Evolutionary conservation across 2,797 vertebrate species (phyloP).

Genomic region (Mycteria americana): DNA sequence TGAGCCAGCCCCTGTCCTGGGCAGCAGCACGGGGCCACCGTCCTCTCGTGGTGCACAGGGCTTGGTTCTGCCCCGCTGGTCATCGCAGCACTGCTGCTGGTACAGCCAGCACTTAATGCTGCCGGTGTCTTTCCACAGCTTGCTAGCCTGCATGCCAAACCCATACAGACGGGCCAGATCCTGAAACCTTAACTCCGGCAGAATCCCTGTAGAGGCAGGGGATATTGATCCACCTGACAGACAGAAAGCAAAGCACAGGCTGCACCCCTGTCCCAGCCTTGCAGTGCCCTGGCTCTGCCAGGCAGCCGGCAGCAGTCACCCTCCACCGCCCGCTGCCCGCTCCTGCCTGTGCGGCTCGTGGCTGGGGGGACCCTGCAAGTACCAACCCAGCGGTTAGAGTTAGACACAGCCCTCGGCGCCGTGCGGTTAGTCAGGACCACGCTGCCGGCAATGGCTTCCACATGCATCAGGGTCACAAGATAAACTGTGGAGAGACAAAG

Average conservation of each 20-base stretch:
- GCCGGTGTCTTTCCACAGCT: accelerated
- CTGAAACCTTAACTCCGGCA: background rate
- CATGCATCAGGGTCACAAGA: constrained; percentile 39
- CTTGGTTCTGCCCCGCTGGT: background rate
- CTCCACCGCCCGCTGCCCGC: background rate
- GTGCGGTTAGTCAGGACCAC: constrained; percentile 17
- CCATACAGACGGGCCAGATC: accelerated
- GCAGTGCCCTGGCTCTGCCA: background rate
- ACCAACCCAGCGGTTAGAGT: background rate
- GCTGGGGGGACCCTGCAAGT: background rate
- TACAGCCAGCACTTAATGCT: background rate
- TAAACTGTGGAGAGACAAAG: constrained; percentile 27
- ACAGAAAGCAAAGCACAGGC: background rate
- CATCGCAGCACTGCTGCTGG: background rate
- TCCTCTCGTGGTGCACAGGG: background rate
- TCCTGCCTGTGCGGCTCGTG: background rate
- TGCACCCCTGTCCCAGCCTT: background rate
- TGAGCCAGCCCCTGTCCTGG: background rate
- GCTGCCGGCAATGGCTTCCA: background rate
- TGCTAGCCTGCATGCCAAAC: background rate
- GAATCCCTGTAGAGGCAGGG: background rate
- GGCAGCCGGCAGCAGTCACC: background rate
- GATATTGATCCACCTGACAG: accelerated
- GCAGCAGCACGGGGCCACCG: background rate
- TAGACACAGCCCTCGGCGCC: background rate